Conservation (phyloP, 2,113 vertebrate species). For the Pluvianellus socialis region DNA sequence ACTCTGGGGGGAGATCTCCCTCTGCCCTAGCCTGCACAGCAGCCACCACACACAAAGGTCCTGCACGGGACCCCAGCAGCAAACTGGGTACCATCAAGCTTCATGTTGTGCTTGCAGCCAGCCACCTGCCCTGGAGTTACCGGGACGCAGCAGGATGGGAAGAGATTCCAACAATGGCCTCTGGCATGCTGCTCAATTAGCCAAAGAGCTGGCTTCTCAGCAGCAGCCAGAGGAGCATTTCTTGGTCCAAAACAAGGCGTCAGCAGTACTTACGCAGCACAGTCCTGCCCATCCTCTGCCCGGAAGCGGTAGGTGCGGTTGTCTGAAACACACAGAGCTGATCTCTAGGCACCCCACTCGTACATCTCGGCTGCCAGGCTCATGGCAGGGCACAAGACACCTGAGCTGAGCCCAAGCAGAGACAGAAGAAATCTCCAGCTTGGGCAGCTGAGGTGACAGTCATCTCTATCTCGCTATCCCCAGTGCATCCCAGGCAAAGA, state of each 20-base stretch:
- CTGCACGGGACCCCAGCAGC: background rate
- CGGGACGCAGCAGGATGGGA: background rate
- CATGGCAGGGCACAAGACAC: background rate
- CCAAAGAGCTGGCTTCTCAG: background rate
- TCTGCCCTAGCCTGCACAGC: background rate
- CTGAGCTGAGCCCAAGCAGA: background rate
- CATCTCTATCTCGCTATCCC: background rate
- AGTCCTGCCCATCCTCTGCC: slow-evolving; percentile 73
- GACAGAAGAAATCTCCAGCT: background rate
- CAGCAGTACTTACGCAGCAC: slow-evolving; percentile 56
- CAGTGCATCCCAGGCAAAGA: background rate
- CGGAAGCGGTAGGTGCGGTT: slow-evolving; percentile 72
- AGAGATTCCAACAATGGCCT: background rate
- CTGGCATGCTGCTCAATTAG: background rate
- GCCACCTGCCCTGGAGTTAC: too few relatives aligned
- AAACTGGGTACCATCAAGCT: background rate
- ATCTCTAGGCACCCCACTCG: background rate
- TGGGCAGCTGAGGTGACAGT: background rate
- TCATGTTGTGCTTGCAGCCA: accelerated
- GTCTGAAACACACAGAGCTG: slow-evolving; percentile 54
- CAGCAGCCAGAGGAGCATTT: background rate
- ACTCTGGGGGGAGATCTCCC: background rate
- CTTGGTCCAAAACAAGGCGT: accelerated
- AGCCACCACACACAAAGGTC: background rate
- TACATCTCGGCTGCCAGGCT: background rate